Evolutionary conservation across 2,113 vertebrate species (phyloP).

Genomic region (Campylorhamphus procurvoides): DNA sequence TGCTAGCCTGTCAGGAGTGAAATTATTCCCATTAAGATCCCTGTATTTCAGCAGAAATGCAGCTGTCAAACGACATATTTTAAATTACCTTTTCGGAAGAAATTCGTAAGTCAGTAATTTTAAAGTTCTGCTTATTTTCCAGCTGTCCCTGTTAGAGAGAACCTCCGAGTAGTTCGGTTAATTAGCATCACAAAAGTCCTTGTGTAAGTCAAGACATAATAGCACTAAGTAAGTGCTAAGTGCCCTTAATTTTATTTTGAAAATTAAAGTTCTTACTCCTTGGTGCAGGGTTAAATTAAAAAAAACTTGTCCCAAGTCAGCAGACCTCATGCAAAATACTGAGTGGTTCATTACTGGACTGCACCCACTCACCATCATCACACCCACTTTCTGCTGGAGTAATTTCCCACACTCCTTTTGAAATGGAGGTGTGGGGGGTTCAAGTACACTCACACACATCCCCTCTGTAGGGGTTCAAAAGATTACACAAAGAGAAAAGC

Average conservation of each 20-base stretch:
- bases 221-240: not conserved
- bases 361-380: not conserved
- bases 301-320: not conserved
- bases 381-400: not conserved
- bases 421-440: not conserved
- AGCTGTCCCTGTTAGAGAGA: not conserved
- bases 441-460: not conserved
- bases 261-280: not conserved
- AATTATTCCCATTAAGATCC: conserved; percentile 10
- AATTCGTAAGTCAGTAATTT: not conserved
- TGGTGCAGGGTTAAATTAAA: not conserved
- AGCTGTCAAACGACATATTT: not conserved
- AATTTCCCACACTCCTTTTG: not conserved
- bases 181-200: not conserved
- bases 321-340: not conserved
- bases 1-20: conserved; percentile 85
- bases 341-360: not conserved
- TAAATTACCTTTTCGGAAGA: not conserved
- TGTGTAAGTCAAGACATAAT: not conserved
- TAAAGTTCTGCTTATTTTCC: not conserved
- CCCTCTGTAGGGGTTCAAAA: not conserved
- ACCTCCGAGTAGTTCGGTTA: not conserved
- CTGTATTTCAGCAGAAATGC: not conserved
- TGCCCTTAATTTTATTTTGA: not conserved
- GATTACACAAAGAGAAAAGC: not conserved